Conservation (phyloP, 2,113 vertebrate species). For the Tenebrosternarchus preto region DNA sequence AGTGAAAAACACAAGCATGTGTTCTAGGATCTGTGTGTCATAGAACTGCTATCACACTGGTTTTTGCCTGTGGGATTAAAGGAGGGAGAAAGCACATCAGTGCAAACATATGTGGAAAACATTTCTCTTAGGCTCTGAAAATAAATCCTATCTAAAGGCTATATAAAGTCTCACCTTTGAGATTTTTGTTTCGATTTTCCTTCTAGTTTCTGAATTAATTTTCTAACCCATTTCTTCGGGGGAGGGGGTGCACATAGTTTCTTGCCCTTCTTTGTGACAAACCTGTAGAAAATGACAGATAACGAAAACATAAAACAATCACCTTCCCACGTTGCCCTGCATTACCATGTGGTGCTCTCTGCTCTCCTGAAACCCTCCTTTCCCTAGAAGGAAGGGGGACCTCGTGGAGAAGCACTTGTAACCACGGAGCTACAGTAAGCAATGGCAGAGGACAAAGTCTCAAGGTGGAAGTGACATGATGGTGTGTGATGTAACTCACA, state of each 20-base stretch:
- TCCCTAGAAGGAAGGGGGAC: no score
- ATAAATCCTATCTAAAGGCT: not conserved
- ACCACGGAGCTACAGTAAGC: no score
- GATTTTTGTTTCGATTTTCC: not conserved
- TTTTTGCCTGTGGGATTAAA: constrained; percentile 38
- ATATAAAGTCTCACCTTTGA: constrained; percentile 18
- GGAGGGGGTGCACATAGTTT: constrained; percentile 53
- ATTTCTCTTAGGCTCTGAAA: no score
- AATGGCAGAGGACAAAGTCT: no score
- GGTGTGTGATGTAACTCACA: constrained; percentile 46
- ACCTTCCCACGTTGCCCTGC: no score
- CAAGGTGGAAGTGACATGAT: no score
- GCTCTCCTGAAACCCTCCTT: no score
- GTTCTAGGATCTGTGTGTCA: no score
- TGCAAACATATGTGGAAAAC: no score
- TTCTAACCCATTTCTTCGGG: constrained; percentile 48
- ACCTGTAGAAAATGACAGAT: constrained; percentile 39
- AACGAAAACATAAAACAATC: not conserved
- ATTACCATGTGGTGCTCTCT: no score
- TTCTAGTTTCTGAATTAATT: constrained; percentile 44
- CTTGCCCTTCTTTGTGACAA: constrained; percentile 47
- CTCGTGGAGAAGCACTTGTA: no score
- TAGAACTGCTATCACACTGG: not conserved
- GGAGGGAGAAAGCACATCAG: not conserved
- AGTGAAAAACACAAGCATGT: not conserved